Base-by-base conservation (phyloP, 2,888 invertebrate species). In the Stramonita haemastoma region DNA sequence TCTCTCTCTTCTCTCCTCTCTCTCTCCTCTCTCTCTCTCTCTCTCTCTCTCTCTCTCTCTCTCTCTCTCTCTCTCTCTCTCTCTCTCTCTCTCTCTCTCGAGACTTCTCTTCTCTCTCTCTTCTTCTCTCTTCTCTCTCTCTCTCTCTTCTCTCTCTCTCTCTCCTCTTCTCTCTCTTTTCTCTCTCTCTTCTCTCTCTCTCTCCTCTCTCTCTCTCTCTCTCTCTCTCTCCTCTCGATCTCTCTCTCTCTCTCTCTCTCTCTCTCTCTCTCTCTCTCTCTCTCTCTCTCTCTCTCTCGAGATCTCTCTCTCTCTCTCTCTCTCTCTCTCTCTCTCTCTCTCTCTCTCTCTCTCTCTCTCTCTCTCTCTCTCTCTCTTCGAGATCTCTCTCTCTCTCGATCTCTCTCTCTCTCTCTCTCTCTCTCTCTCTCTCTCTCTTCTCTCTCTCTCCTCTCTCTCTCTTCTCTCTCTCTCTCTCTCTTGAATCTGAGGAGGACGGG, bases 281-380 rank as follows among this genome's bases (percentile, higher is more conserved):
- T 29, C 32, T 34, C 34, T 29, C 32, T 79, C 34, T 26, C 79
- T 34, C 79, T 29, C 79, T 22, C 70, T 70, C 70, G 8, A 19
- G 8, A 22, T 70, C 70, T 22, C 26, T 1, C 70, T n/a, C 8
- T 70, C 19, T n/a, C n/a, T n/a, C n/a, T n/a, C n/a, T n/a, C n/a
- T n/a, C n/a, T n/a, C n/a, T n/a, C n/a, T 73, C 73, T 73, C 73
- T 73, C 73, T 73, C 73, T 73, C 73, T 73, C 66, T 66, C 66
- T 66, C 66, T 66, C 66, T 66, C 46, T 46, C 66, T 66, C 5
- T 66, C 66, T 66, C 6, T 66, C 66, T 66, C 6, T 66, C 66
- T 66, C 5, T 66, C 66, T 66, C 5, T 66, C 66, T 66, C 5
- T 66, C 66, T 66, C 4, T 46, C 46, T 46, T n/a, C n/a, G n/a